Evolutionary conservation across 2,797 vertebrate genomes (phyloP).

Genomic region (Loriculus beryllinus): DNA sequence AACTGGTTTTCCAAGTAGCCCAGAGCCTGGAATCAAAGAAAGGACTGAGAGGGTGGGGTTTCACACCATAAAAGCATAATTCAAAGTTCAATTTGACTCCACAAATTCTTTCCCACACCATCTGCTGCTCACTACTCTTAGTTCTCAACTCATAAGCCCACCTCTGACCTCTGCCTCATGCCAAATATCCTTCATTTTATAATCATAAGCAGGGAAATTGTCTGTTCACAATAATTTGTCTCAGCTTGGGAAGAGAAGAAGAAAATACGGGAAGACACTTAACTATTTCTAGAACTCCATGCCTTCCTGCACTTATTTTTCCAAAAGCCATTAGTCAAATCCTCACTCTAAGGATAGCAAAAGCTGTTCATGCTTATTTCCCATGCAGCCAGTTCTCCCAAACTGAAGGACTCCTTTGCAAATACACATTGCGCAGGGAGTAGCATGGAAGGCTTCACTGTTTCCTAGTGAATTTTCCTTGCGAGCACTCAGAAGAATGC

Average conservation of each 20-base stretch:
- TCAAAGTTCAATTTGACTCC: background rate
- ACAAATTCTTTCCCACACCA: slow-evolving; percentile 8
- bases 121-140: background rate
- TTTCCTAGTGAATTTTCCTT: background rate
- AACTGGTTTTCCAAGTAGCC: slow-evolving; percentile 1
- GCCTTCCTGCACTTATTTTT: background rate
- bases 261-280: background rate
- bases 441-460: background rate
- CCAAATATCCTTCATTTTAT: background rate
- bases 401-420: background rate
- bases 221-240: background rate
- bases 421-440: accelerated
- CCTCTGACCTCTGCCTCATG: background rate
- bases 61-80: background rate
- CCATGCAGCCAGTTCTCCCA: background rate
- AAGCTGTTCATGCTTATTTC: background rate
- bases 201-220: background rate
- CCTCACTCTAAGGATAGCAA: background rate
- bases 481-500: background rate
- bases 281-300: background rate
- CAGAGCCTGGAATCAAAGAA: background rate
- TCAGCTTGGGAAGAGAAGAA: background rate
- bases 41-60: background rate
- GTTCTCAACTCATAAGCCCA: background rate
- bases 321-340: background rate